These are phyloP conservation scores for Eublepharis macularius DNA, from an alignment of 2,113 vertebrate species.

Conservation along the genomic window DNA sequence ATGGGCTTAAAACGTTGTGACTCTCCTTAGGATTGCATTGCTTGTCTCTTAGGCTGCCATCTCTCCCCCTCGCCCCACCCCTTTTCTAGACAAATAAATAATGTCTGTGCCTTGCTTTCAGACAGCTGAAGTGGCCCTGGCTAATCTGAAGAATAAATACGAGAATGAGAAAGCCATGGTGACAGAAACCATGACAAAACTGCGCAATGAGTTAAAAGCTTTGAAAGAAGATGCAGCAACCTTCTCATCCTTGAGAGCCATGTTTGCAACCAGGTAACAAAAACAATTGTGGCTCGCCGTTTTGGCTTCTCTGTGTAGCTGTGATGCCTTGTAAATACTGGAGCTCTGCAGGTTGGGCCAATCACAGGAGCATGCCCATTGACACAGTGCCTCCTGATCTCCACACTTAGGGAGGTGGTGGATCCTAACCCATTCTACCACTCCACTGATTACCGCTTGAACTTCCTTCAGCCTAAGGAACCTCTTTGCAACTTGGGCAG, in stretches of 20 bases:
- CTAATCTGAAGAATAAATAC: conserved; percentile 98
- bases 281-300: not conserved
- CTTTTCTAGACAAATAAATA: not conserved
- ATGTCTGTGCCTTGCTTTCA: conserved; percentile 63
- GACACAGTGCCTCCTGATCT: too few species aligned
- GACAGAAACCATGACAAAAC: conserved; percentile 98
- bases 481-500: too few species aligned
- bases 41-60: not conserved
- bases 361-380: too few species aligned
- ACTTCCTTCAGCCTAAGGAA: too few species aligned
- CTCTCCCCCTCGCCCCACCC: too few species aligned
- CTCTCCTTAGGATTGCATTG: too few species aligned
- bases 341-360: too few species aligned
- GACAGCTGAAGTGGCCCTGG: conserved; percentile 94
- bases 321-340: not conserved
- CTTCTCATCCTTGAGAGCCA: conserved; percentile 97
- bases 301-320: not conserved
- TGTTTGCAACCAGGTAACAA: conserved; percentile 95
- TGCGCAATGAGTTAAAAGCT: conserved; percentile 96
- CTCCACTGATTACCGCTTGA: too few species aligned
- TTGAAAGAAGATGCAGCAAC: conserved; percentile 98
- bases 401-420: too few species aligned
- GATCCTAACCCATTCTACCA: too few species aligned
- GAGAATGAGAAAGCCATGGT: conserved; percentile 98
- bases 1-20: too few species aligned